phyloP scores from a whole-genome alignment of 1,140 invertebrate species.

The Trialeurodes vaporariorum region DNA sequence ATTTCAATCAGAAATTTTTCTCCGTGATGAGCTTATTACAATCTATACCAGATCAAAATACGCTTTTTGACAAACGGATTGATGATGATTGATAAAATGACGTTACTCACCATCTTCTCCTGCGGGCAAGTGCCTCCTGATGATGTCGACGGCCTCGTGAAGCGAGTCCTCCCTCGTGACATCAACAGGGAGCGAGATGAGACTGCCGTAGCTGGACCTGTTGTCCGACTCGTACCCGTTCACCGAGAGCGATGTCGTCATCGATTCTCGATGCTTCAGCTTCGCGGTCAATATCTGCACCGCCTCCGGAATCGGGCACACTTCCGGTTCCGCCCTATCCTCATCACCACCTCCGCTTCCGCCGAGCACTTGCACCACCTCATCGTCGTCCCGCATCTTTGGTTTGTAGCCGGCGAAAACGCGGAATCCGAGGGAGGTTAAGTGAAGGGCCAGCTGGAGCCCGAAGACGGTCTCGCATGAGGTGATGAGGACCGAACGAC shows the following conservation, averaged over 20 bases:
- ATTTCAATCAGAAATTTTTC: too few species aligned
- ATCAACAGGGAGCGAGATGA: constrained; percentile 58
- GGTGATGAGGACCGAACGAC: constrained; percentile 51
- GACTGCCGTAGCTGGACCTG: constrained; percentile 35
- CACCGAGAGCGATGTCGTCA: constrained; percentile 5
- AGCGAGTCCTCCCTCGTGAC: constrained; percentile 66
- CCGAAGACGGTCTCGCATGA: constrained; percentile 61
- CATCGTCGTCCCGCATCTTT: constrained; percentile 33
- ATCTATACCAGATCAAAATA: too few species aligned
- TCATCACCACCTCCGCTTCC: not conserved
- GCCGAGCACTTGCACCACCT: too few species aligned
- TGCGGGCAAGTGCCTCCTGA: constrained; percentile 63
- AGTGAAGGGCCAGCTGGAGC: constrained; percentile 53
- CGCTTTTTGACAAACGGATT: too few species aligned
- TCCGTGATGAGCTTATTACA: too few species aligned
- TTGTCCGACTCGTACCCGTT: constrained; percentile 15
- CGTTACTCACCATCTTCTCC: constrained; percentile 55
- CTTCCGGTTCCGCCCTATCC: too few species aligned
- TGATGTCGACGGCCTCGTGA: constrained; percentile 59
- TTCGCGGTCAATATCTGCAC: constrained; percentile 47
- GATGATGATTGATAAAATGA: not conserved
- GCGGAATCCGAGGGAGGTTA: constrained; percentile 52
- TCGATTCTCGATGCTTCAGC: constrained; percentile 37
- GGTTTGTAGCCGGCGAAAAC: constrained; percentile 59
- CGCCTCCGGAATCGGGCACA: constrained; percentile 32